Base-by-base conservation (phyloP, 2,888 invertebrate genomes). In the Epirrita christyi region DNA sequence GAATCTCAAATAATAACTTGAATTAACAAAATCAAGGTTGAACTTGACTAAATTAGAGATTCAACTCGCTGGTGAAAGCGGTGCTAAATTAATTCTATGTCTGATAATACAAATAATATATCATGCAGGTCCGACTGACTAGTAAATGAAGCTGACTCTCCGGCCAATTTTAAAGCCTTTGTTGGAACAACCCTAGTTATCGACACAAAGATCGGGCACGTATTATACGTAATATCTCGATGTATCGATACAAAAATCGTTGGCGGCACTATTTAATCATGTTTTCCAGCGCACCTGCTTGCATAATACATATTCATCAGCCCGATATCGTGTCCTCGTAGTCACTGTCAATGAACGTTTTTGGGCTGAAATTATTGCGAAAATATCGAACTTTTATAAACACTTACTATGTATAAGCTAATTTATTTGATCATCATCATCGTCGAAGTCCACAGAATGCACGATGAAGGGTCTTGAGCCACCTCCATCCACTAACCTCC, bases 241-340 rank as follows among this genome's bases (percentile, higher is more conserved):
- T 80, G 76, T 79, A 65, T 83, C 80, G 78, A 77, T 81, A 80
- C 81, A 81, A 87, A 85, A 86, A 86, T 86, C 84, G 83, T 85
- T 75, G 81, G 84, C 83, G 86, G 87, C 86, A 86, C 85, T 84
- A 86, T 82, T 90, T 88, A 86, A 89, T 88, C 86, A 87, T 83
- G 81, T 73, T 73, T 63, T 70, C 62, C 61, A 70, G 62, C 79
- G 81, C 89, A 90, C 89, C 90, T 90, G 90, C 88, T 78, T 76
- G 71, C 81, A 88, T 88, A 86, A 90, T 91, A 88, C 91, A 90
- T 90, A 91, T 91, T 91, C 89, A 91, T 91, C 86, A 86, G 73
- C 63, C 69, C 69, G 78, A 71, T 83, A 85, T 86, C 85, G 78
- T 70, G 75, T 83, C 81, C 80, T 75, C 71, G 71, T 72, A 80